Evolutionary conservation across 2,797 vertebrate species (phyloP).

Genomic region (Pipistrellus pipistrellus): DNA sequence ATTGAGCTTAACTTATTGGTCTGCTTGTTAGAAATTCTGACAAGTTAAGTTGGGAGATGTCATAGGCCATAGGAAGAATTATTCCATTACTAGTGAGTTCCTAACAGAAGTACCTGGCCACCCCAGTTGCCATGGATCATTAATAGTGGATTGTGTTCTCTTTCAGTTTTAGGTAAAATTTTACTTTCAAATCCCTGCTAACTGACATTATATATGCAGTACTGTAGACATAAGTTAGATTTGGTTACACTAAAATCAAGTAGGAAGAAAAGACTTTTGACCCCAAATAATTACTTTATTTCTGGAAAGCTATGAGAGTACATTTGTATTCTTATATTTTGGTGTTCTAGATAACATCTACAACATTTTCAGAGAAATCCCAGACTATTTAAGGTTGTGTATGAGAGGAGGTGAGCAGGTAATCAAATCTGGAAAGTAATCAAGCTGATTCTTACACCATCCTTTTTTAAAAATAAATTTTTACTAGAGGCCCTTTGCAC

Average conservation of each 20-base stretch:
- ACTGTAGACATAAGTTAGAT: not conserved
- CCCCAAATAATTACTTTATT: not conserved
- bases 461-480: too few relatives aligned
- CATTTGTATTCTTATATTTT: constrained; percentile 6
- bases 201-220: not conserved
- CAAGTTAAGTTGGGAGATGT: not conserved
- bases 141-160: not conserved
- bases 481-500: too few relatives aligned
- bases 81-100: not conserved
- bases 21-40: not conserved
- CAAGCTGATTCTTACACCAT: not conserved
- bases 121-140: not conserved
- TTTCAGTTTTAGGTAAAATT: constrained; percentile 19
- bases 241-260: not conserved
- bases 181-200: not conserved
- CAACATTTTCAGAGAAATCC: not conserved
- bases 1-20: constrained; percentile 25
- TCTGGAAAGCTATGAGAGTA: not conserved
- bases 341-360: not conserved
- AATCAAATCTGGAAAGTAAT: not conserved
- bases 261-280: not conserved
- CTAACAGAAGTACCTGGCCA: not conserved
- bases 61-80: not conserved
- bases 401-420: not conserved
- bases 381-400: not conserved